Evolutionary conservation across 1,140 invertebrate species (phyloP).

Genomic region (Bombus superbus): DNA sequence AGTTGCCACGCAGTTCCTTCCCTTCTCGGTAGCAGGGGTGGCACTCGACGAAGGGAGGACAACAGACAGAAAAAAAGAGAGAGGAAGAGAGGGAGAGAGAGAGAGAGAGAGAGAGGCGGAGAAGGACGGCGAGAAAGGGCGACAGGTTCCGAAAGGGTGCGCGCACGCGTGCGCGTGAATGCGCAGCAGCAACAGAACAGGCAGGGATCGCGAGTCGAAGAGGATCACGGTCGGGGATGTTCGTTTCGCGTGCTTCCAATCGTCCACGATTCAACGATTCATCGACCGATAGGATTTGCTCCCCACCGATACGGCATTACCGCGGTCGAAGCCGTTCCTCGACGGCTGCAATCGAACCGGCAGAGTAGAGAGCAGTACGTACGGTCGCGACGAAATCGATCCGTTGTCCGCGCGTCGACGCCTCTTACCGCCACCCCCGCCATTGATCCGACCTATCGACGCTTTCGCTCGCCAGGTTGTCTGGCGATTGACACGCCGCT

Average conservation of each 20-base stretch:
- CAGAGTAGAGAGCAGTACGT: neutral
- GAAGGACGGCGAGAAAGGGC: neutral
- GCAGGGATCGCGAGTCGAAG: constrained; percentile 42
- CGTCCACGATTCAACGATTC: constrained; percentile 12
- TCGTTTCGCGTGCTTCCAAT: constrained; percentile 3
- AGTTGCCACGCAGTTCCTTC: neutral
- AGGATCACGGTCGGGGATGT: constrained; percentile 49
- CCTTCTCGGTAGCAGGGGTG: neutral
- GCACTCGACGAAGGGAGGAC: neutral
- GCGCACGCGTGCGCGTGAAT: constrained; percentile 67
- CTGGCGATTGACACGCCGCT: neutral
- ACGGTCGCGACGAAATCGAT: constrained; percentile 26
- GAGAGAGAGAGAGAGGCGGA: neutral
- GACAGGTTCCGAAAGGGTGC: constrained; percentile 50
- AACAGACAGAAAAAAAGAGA: neutral
- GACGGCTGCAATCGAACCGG: neutral
- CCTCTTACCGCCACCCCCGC: constrained; percentile 7
- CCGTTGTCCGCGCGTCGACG: constrained; percentile 44
- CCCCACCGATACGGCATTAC: neutral
- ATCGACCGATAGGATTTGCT: constrained; percentile 13
- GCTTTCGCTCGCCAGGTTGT: constrained; percentile 7
- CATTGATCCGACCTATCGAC: constrained; percentile 75
- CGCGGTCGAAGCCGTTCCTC: neutral
- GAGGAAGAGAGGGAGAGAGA: neutral
- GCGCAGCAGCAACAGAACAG: constrained; percentile 41